Percentiles rank a stretch among this genome's conserved stretches.
Conservation (phyloP, 2,113 vertebrate genomes). For the Tylochromis polylepis region DNA sequence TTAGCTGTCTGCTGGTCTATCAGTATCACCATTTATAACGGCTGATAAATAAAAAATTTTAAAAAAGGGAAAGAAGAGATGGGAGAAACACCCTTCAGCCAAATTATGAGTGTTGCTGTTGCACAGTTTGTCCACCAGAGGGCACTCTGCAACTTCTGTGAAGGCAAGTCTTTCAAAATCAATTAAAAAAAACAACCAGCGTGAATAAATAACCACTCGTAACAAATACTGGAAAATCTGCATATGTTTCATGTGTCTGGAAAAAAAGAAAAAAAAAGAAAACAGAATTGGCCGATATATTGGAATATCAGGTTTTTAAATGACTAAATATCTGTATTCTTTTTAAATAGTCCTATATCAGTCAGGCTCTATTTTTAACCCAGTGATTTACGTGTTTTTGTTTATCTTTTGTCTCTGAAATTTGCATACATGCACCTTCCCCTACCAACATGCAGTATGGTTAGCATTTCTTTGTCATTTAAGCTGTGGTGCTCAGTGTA, state of each 20-base stretch:
- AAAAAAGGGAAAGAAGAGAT: not conserved
- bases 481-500: not conserved
- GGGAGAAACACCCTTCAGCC: not conserved
- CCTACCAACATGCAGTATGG: not conserved
- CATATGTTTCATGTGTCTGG: not conserved
- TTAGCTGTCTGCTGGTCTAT: not conserved
- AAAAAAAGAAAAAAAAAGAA: not conserved
- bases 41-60: not conserved
- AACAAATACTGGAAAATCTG: not conserved
- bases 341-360: not conserved
- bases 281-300: not conserved
- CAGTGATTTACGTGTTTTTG: not conserved
- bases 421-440: not conserved
- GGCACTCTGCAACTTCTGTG: not conserved
- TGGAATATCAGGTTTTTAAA: not conserved
- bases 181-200: not conserved
- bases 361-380: not conserved
- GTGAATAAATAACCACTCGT: rapidly evolving
- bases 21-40: not conserved
- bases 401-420: not conserved
- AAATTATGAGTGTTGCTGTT: not conserved
- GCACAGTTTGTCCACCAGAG: not conserved
- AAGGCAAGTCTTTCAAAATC: not conserved
- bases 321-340: not conserved
- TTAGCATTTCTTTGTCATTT: conserved; percentile 20